Percentiles rank a stretch among this genome's conserved stretches.
These are phyloP conservation scores for Agapornis canus DNA, from an alignment of 2,797 vertebrate genomes.

Conservation along the genomic window DNA sequence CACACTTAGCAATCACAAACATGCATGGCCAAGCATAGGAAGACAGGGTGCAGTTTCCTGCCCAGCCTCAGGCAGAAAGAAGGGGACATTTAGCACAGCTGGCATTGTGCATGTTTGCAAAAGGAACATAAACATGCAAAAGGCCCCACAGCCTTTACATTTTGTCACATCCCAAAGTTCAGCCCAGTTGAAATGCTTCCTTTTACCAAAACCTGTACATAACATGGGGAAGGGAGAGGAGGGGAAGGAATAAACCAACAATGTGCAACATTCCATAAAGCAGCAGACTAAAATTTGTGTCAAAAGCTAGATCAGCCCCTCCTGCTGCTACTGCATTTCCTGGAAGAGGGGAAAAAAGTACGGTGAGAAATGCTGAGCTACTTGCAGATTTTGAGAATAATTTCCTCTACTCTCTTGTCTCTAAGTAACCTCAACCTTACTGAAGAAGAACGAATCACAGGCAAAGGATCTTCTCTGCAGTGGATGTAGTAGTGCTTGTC, in stretches of 20 bases:
- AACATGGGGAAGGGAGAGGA: background rate
- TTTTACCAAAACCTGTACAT: background rate
- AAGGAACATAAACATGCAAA: background rate
- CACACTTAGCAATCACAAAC: background rate
- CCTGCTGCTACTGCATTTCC: background rate
- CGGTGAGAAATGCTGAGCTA: background rate
- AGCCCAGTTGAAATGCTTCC: background rate
- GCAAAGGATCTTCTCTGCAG: background rate
- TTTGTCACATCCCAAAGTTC: conserved; percentile 12
- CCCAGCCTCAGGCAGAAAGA: conserved; percentile 10
- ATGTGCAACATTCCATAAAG: background rate
- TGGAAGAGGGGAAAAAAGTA: background rate
- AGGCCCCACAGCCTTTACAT: background rate
- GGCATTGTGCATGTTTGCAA: background rate
- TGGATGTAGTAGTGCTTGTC: background rate
- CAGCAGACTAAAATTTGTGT: background rate
- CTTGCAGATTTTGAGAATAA: background rate
- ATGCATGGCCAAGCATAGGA: background rate
- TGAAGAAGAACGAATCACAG: background rate
- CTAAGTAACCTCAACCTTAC: background rate
- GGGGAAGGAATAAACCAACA: background rate
- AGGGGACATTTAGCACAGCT: conserved; percentile 30
- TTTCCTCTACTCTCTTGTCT: background rate
- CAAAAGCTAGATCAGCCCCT: background rate
- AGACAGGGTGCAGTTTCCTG: conserved; percentile 33